Percentiles rank a stretch among this genome's conserved stretches.
Evolutionary conservation across 2,888 invertebrate species (phyloP).

Genomic region (Spilosoma lubricipeda): DNA sequence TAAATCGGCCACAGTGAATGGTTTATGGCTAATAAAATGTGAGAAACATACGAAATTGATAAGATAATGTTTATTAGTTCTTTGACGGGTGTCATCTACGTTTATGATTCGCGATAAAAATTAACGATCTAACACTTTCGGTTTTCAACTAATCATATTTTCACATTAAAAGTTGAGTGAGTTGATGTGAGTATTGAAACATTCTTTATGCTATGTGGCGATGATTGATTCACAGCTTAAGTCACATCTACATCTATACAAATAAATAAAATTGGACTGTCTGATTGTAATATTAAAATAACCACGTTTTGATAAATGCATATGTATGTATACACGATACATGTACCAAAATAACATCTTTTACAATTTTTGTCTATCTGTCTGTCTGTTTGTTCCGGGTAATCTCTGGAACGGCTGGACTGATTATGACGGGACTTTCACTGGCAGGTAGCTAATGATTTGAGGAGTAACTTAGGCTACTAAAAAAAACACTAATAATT

Average conservation of each 20-base stretch:
- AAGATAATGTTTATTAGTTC: constrained; percentile 43
- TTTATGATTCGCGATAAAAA: constrained; percentile 44
- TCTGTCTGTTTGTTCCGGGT: no score
- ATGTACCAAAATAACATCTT: no score
- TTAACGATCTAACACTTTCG: constrained; percentile 31
- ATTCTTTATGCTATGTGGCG: constrained; percentile 12
- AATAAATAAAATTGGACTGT: no score
- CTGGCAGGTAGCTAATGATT: no score
- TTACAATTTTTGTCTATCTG: no score
- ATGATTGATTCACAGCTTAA: constrained; percentile 1
- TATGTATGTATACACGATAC: no score
- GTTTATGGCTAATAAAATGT: constrained; percentile 51
- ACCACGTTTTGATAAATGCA: no score
- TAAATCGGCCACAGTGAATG: constrained; percentile 37
- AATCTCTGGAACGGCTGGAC: no score
- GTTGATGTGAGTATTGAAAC: constrained; percentile 18
- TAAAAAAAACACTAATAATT: no score
- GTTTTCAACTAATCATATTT: constrained; percentile 32
- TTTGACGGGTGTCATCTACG: constrained; percentile 46
- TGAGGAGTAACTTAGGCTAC: no score
- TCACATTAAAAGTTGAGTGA: constrained; percentile 24
- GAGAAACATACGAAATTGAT: constrained; percentile 42
- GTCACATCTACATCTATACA: not conserved
- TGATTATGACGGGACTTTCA: no score
- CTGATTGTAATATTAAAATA: no score